Base-by-base conservation (phyloP, 2,113 vertebrate species). In the Otus sunia region DNA sequence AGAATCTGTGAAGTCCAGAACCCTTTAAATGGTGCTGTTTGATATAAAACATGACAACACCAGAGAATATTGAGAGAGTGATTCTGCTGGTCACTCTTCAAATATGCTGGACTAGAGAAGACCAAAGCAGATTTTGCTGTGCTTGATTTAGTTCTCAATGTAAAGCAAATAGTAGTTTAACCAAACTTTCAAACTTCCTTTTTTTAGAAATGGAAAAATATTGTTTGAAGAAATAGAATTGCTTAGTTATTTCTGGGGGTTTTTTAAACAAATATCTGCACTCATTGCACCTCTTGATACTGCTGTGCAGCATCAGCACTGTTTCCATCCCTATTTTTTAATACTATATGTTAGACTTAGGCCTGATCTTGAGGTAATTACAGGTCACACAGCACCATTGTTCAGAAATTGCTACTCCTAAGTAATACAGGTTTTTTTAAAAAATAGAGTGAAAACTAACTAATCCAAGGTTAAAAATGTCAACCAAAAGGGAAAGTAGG, bases 281-380 rank as follows among this genome's bases (percentile, higher is more conserved):
- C 9, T 60, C 0, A 0, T n/a, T 60, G 20, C 30, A 49, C 3
- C 7, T 58, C 15, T 59, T 16, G 22, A 52, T 58, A 23, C 7
- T 78, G 49, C 14, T 68, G 7, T 50, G 34, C 26, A 78, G 45
- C 45, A 39, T 60, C 32, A 84, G 25, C 17, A 36, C 13, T n/a
- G 10, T 58, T 86, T 81, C 68, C 29, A 50, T 55, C 59, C 41
- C n/a, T 74, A 5, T 49, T 64, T 82, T 82, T 27, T 49, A 74
- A 53, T 36, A 50, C 9, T 27, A 4, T 5, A 23, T 59, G 32
- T 26, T 15, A 39, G 17, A 75, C 25, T 58, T 49, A 16, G 16
- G n/a, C 11, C 36, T 77, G 29, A 36, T 30, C 32, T 75, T 45
- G 49, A 72, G 37, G 52, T 26, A 89, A 76, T 36, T 37, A 84